Base-by-base conservation (phyloP, 1,140 invertebrate genomes). In the Diprion similis region DNA sequence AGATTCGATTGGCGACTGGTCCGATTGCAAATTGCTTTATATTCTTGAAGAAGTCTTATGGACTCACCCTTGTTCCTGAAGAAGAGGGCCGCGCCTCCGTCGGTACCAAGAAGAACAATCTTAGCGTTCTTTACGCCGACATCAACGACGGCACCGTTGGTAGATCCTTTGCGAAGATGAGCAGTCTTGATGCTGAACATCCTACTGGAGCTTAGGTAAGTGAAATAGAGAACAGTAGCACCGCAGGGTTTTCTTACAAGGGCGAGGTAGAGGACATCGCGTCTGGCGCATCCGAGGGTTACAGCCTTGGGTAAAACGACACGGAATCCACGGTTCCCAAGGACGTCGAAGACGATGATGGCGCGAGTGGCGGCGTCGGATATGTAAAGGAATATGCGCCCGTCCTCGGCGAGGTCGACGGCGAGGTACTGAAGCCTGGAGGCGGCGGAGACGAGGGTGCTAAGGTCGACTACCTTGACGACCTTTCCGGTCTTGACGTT, bases 351-450 rank as follows among this genome's bases (percentile, higher is more conserved):
- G 3, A 92, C 91, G 7, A 92, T 83, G 67, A 92, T 91, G 68
- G 90, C 86, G 18, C 89, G 85, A 13, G 89, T 87, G 47, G 89
- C 90, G 1, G 91, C 91, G 78, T 92, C 91, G 46, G 89, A 88
- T 4, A 92, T 81, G 78, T 90, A 90, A 0, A 89, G 80, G 68
- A 65, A 81, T 0, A 81, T 75, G 51, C 85, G 84, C 8, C 90
- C 89, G 45, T 87, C 88, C 7, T 86, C 71, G 0, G 84, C 80
- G 75, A 91, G 90, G 77, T 92, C 91, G 0, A 91, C 88, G 0
- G 90, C 83, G n/a, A 94, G 81, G 77, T 92, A 92, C 78, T 94
- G 92, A 18, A 93, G 83, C 59, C 91, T 87, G 11, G 91, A 92
- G 7, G 88, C 85, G 0, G 87, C 77, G 64, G 87, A 88, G 0